phyloP scores from a whole-genome alignment of 2,113 vertebrate species.

The Ictalurus furcatus region DNA sequence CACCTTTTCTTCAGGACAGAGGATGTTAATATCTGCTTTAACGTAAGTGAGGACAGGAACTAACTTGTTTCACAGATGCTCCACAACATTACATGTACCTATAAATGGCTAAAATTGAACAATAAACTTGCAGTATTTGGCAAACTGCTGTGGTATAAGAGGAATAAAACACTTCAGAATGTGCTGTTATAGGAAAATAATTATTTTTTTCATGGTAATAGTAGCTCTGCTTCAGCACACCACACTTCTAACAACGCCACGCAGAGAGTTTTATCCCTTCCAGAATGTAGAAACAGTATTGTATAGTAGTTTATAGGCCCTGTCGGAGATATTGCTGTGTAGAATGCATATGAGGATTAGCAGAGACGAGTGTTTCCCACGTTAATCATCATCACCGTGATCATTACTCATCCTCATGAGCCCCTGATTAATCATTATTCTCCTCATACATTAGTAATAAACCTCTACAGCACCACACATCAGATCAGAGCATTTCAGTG shows the following conservation, averaged over 20 bases:
- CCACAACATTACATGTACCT: neutral
- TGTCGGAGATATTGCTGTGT: neutral
- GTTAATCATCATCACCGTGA: neutral
- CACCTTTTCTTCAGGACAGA: neutral
- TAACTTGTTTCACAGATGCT: neutral
- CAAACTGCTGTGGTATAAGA: neutral
- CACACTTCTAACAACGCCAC: neutral
- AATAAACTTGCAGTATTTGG: neutral
- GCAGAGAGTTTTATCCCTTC: neutral
- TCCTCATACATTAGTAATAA: constrained; percentile 4
- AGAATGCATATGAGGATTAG: neutral
- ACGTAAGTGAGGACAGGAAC: neutral
- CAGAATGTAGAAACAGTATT: neutral
- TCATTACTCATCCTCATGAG: constrained; percentile 5
- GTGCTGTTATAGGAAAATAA: neutral
- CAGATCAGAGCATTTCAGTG: neutral
- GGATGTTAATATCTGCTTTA: neutral
- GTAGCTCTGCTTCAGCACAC: neutral
- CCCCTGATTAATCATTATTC: constrained; percentile 3
- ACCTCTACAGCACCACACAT: neutral
- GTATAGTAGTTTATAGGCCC: neutral
- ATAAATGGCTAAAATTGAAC: neutral
- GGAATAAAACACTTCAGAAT: neutral
- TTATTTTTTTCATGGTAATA: neutral
- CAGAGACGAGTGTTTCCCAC: neutral